Evolutionary conservation across 2,888 invertebrate species (phyloP).

Genomic region (Miltochrista miniata): DNA sequence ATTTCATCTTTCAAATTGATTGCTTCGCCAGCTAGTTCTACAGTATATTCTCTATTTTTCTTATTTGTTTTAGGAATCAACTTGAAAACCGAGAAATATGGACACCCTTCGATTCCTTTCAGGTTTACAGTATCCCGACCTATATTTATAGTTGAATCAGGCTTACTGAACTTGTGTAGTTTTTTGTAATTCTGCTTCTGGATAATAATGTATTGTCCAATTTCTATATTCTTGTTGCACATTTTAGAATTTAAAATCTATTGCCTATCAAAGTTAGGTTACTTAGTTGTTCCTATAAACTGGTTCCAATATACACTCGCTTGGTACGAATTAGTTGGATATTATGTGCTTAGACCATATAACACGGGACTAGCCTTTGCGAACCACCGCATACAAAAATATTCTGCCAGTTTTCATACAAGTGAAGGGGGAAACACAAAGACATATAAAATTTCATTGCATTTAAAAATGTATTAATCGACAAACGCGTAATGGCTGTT

Average conservation of each 20-base stretch:
- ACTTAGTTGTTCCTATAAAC: not conserved
- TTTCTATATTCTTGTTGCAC: constrained; percentile 72
- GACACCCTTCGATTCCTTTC: constrained; percentile 85
- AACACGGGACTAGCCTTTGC: too few species aligned
- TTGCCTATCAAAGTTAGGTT: not conserved
- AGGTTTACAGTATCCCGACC: constrained; percentile 89
- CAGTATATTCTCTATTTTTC: constrained; percentile 81
- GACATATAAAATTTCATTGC: too few species aligned
- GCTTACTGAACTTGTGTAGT: constrained; percentile 87
- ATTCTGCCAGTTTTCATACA: too few species aligned
- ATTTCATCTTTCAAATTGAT: constrained; percentile 83
- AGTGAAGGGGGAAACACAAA: too few species aligned
- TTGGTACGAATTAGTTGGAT: too few species aligned
- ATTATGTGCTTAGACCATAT: too few species aligned
- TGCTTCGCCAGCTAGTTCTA: constrained; percentile 78
- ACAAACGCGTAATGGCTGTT: too few species aligned
- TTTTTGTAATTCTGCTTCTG: constrained; percentile 91
- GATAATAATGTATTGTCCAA: constrained; percentile 89
- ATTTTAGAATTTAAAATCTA: constrained; percentile 6
- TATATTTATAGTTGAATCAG: constrained; percentile 85
- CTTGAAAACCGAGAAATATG: constrained; percentile 90
- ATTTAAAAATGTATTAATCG: too few species aligned
- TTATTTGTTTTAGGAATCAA: constrained; percentile 85
- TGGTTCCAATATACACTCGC: not conserved
- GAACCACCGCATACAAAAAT: too few species aligned